Conservation (phyloP, 2,113 vertebrate genomes). For the Caloenas nicobarica region DNA sequence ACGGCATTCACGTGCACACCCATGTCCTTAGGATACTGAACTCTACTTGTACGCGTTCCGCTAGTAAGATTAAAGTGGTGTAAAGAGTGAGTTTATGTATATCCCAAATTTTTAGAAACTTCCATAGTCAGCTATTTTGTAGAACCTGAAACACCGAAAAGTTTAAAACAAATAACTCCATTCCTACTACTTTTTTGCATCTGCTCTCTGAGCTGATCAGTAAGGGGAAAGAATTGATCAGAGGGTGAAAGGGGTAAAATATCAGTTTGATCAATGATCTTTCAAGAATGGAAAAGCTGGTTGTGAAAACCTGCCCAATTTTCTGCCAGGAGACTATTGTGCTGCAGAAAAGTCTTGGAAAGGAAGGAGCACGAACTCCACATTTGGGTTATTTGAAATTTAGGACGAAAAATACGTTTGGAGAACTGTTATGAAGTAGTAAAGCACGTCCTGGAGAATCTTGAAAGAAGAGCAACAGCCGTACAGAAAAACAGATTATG, state of each 20-base stretch:
- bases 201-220: background rate
- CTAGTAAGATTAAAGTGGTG: background rate
- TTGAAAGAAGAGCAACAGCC: background rate
- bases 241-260: background rate
- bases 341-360: background rate
- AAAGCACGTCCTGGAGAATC: background rate
- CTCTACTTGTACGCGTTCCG: background rate
- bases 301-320: background rate
- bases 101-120: background rate
- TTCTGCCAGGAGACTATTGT: background rate
- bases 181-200: background rate
- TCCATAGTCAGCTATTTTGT: background rate
- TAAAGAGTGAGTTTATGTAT: background rate
- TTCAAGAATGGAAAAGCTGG: background rate
- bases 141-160: background rate
- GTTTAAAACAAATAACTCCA: background rate
- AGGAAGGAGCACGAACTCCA: background rate
- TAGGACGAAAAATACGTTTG: background rate
- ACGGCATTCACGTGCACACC: background rate
- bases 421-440: background rate
- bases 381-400: background rate
- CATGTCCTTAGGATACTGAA: background rate
- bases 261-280: fast-evolving
- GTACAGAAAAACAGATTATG: background rate
- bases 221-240: background rate